Percentiles rank a stretch among this genome's conserved stretches.
phyloP scores from a whole-genome alignment of 2,888 invertebrate species.

The Amblyteles armatorius region DNA sequence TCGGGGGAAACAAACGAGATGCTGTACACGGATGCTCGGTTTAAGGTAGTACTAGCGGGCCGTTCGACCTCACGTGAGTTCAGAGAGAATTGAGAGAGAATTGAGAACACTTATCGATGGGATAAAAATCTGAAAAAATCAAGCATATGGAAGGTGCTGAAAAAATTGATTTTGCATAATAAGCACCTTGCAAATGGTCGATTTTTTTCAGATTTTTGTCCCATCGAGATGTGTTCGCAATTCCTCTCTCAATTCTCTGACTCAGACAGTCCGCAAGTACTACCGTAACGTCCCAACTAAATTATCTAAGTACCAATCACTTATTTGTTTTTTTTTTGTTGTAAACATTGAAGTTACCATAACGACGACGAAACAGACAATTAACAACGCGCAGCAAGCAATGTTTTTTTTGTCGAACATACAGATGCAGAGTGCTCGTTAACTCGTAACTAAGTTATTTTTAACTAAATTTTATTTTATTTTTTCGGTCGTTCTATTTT shows the following conservation, averaged over 20 bases:
- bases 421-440: slow-evolving; percentile 55
- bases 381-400: slow-evolving; percentile 2
- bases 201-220: too few species aligned
- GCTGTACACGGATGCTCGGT: slow-evolving; percentile 27
- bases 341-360: slow-evolving; percentile 4
- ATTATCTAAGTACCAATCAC: neutral
- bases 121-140: too few species aligned
- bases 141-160: too few species aligned
- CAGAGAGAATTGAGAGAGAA: too few species aligned
- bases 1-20: slow-evolving; percentile 16
- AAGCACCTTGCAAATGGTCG: too few species aligned
- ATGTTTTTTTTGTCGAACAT: slow-evolving; percentile 14
- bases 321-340: neutral
- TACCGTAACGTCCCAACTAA: neutral
- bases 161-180: too few species aligned
- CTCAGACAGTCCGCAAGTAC: too few species aligned
- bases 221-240: too few species aligned
- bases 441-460: slow-evolving; percentile 54
- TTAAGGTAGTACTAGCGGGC: neutral
- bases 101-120: too few species aligned
- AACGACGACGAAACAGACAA: neutral
- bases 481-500: slow-evolving; percentile 52
- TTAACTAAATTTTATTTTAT: slow-evolving; percentile 22
- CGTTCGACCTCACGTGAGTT: too few species aligned
- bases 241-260: too few species aligned